A percentile compares a stretch with the other conserved stretches of the same genome.
Conservation (phyloP, 2,888 invertebrate genomes). For the Perizoma flavofasciatum region DNA sequence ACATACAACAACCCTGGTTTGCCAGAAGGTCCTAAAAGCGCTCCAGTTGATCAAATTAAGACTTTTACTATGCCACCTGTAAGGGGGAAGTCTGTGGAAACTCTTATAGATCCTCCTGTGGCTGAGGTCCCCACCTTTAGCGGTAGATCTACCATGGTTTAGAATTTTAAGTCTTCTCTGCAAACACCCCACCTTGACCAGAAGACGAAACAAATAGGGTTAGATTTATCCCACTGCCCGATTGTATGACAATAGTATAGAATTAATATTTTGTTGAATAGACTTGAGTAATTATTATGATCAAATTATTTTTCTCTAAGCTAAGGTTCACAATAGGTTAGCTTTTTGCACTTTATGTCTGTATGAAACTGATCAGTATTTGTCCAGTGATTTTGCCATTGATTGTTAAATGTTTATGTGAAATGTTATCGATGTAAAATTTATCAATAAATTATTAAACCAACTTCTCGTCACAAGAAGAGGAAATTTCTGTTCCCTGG, state of each 20-base stretch:
- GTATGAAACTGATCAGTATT: constrained; percentile 31
- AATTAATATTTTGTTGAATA: neutral
- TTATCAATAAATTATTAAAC: constrained; percentile 41
- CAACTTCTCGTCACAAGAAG: constrained; percentile 59
- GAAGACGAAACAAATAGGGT: constrained; percentile 16
- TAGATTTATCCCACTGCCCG: constrained; percentile 52
- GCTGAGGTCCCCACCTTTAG: constrained; percentile 69
- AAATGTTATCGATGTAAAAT: constrained; percentile 39
- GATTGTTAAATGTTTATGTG: constrained; percentile 61
- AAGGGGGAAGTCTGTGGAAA: constrained; percentile 75
- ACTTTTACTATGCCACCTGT: constrained; percentile 73
- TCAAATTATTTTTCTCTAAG: constrained; percentile 4
- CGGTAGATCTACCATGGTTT: constrained; percentile 79
- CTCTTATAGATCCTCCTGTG: constrained; percentile 71
- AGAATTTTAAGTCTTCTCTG: constrained; percentile 25
- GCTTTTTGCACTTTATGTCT: constrained; percentile 49
- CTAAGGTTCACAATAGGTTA: constrained; percentile 42
- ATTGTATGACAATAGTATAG: constrained; percentile 46
- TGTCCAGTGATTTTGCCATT: constrained; percentile 62
- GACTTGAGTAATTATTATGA: constrained; percentile 5
- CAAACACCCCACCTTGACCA: constrained; percentile 35
- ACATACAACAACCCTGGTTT: constrained; percentile 69
- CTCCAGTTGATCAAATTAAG: constrained; percentile 69
- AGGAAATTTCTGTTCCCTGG: constrained; percentile 82
- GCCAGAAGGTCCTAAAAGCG: constrained; percentile 72